Evolutionary conservation across 2,888 invertebrate species (phyloP).

Genomic region (Hypsopygia costalis): DNA sequence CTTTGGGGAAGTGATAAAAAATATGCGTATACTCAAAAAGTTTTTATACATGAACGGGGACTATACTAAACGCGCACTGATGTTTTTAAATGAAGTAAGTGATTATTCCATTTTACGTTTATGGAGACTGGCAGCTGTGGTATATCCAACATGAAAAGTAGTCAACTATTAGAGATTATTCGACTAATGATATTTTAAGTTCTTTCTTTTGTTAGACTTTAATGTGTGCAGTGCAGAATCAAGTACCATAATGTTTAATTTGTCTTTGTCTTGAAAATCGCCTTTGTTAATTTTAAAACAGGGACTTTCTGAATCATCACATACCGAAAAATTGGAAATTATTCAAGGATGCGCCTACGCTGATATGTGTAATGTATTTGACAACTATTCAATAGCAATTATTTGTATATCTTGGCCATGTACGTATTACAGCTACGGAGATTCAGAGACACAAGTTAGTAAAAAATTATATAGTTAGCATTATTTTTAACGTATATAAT

Average conservation of each 20-base stretch:
- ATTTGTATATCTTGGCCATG: conserved; percentile 55
- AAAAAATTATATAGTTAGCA: too few species aligned
- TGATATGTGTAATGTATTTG: conserved; percentile 65
- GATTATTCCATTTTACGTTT: too few species aligned
- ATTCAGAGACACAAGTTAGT: conserved; percentile 44
- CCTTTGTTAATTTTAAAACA: conserved; percentile 22
- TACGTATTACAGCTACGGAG: conserved; percentile 40
- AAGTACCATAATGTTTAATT: too few species aligned
- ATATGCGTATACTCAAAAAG: conserved; percentile 60
- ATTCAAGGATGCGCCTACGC: conserved; percentile 53
- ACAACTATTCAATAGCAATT: conserved; percentile 48
- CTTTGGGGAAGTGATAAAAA: conserved; percentile 66
- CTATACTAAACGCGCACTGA: conserved; percentile 54
- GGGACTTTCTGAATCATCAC: conserved; percentile 46
- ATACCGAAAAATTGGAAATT: conserved; percentile 53
- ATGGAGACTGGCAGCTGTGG: too few species aligned
- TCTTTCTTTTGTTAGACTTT: too few species aligned
- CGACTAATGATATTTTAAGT: too few species aligned
- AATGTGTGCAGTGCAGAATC: too few species aligned
- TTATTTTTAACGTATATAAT: too few species aligned
- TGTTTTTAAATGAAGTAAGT: conserved; percentile 61
- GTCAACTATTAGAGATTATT: too few species aligned
- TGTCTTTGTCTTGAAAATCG: too few species aligned
- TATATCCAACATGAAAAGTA: too few species aligned
- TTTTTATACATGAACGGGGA: conserved; percentile 61